Conservation (phyloP, 2,888 invertebrate species). For the Diachrysia chrysitis region DNA sequence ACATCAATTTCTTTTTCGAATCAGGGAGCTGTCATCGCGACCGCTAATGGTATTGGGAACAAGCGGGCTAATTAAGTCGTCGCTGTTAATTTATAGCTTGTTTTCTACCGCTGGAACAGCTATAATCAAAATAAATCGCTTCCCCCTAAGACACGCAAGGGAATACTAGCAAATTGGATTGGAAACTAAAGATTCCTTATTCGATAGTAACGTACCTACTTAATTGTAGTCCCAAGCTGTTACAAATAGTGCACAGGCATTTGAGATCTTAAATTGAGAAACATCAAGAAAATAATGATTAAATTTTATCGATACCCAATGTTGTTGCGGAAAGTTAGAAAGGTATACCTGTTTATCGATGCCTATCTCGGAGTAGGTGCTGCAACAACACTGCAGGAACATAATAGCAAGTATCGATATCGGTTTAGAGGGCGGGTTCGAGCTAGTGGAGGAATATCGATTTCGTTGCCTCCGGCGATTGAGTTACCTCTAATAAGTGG, state of each 20-base stretch:
- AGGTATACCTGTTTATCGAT: conserved; percentile 65
- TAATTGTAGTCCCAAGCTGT: conserved; percentile 54
- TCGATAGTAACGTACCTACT: conserved; percentile 65
- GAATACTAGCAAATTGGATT: conserved; percentile 83
- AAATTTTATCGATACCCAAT: conserved; percentile 52
- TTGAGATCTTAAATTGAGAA: conserved; percentile 52
- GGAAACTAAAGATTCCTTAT: conserved; percentile 75
- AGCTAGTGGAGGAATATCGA: conserved; percentile 62
- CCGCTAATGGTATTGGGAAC: conserved; percentile 86
- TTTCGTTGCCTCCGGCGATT: conserved; percentile 72
- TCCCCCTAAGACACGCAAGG: conserved; percentile 82
- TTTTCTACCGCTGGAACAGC: conserved; percentile 80
- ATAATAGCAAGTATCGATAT: conserved; percentile 57
- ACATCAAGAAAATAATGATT: conserved; percentile 56
- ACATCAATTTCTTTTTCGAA: conserved; percentile 79
- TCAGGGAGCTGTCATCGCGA: conserved; percentile 80
- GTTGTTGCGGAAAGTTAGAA: conserved; percentile 54
- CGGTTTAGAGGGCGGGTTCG: conserved; percentile 43
- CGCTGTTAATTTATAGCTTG: conserved; percentile 85
- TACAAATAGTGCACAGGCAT: conserved; percentile 34
- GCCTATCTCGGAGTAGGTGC: conserved; percentile 59
- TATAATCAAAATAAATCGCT: conserved; percentile 88
- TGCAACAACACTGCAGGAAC: conserved; percentile 56
- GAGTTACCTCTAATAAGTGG: conserved; percentile 75
- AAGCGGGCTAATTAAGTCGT: conserved; percentile 85